Base-by-base conservation (phyloP, 2,888 invertebrate species). In the Hanleya hanleyi region DNA sequence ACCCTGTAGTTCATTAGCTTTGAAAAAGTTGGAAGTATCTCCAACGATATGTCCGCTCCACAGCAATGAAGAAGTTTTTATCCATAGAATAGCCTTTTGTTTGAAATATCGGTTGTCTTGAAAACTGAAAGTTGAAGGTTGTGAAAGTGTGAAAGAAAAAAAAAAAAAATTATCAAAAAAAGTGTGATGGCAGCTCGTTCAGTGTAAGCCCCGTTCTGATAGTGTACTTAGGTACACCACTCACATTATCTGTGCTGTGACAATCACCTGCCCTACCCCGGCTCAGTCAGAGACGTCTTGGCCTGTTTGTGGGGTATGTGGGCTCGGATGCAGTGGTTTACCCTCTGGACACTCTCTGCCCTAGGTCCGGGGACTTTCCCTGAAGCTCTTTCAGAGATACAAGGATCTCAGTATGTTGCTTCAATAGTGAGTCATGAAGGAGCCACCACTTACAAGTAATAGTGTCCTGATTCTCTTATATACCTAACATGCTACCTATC, bases 361-460 rank as follows among this genome's bases (percentile, higher is more conserved):
- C 67, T 50, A 36, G 47, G 66, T 71, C 71, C 38, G 71, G 71
- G 71, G 71, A 67, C 71, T 36, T 71, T 71, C 61, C 71, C 71
- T 67, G 67, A 71, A 66, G 71, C 71, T 38, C 32, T 22, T n/a
- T 18, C 5, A 38, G 66, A 70, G 51, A 29, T 61, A 71, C 57
- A 26, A 29, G n/a, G 67, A 1, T 29, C 61, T 57, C 33, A 36
- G 67, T 67, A 12, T 71, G 71, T 71, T 36, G 71, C 71, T 69
- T 57, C 67, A 67, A 50, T 12, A 35, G 66, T 62, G 65, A 66
- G 35, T 71, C 36, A 67, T 37, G 32, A 51, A 70, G 49, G 1
- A 33, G 12, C 37, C 61, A 47, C 49, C 26, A 33, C 26, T 22
- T 15, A 18, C 1, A 0, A 68, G 6, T 50, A 7, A 32, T 18